Percentiles rank a stretch among this genome's conserved stretches.
These are phyloP conservation scores for Pyrgilauda ruficollis DNA, from an alignment of 2,113 vertebrate genomes.

Conservation along the genomic window DNA sequence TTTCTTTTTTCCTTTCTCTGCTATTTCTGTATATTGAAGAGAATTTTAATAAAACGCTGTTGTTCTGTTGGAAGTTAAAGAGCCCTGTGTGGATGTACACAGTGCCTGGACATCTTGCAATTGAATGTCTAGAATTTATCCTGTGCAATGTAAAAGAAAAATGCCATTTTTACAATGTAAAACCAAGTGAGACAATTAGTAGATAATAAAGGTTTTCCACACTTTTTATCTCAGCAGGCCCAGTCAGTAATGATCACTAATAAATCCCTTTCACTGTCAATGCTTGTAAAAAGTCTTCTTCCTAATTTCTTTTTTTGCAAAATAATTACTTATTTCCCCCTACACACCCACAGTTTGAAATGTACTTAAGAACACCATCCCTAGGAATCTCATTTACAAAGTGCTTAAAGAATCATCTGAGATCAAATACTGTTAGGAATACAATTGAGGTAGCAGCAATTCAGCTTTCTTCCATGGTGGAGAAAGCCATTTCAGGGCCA, in stretches of 20 bases:
- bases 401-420: not conserved
- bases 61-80: not conserved
- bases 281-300: not conserved
- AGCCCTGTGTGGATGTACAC: conserved; percentile 1
- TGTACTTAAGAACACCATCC: not conserved
- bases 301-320: not conserved
- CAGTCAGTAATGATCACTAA: conserved; percentile 21
- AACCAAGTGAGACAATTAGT: conserved; percentile 30
- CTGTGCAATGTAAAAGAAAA: not conserved
- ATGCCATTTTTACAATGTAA: not conserved
- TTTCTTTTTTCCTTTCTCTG: not conserved
- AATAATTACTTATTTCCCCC: not conserved
- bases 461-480: not conserved
- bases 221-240: not conserved
- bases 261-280: not conserved
- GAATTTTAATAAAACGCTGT: conserved; percentile 16
- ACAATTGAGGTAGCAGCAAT: not conserved
- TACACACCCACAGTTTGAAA: not conserved
- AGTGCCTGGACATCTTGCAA: not conserved
- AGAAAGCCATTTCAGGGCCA: not conserved
- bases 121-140: conserved; percentile 15
- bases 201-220: not conserved
- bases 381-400: not conserved
- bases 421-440: not conserved
- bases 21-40: not conserved